Conservation (phyloP, 2,888 invertebrate genomes). For the Acanthosepion pharaonis region DNA sequence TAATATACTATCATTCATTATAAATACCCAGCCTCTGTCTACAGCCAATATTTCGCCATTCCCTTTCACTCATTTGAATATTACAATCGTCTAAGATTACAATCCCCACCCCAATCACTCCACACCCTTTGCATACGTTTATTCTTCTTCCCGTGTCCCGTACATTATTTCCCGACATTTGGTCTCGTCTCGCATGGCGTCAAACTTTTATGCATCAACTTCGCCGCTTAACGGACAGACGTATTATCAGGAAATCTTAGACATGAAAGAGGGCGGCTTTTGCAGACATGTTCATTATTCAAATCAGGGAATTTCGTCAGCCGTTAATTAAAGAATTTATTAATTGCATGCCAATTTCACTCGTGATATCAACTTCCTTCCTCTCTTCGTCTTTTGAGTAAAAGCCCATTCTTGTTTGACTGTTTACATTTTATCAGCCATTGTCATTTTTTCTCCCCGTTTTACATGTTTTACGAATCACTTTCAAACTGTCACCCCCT, state of each 20-base stretch:
- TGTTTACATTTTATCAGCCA: no score
- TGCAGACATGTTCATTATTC: background rate
- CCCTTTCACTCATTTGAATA: background rate
- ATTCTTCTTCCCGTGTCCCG: background rate
- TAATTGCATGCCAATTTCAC: background rate
- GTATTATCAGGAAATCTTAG: background rate
- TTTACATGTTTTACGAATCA: no score
- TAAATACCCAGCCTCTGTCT: no score
- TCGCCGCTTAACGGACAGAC: background rate
- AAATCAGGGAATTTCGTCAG: background rate
- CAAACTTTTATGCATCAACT: background rate
- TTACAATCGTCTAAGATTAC: background rate
- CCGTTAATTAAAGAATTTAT: constrained; percentile 8
- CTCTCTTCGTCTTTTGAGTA: no score
- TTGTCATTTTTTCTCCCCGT: no score
- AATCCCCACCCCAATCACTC: background rate
- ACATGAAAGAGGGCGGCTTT: background rate
- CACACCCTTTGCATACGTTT: background rate
- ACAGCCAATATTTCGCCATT: no score
- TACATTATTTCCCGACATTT: no score
- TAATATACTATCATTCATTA: no score
- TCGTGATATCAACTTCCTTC: background rate
- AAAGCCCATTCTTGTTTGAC: no score
- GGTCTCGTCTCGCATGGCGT: no score
- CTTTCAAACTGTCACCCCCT: no score